These are phyloP conservation scores for Cyanocitta stelleri DNA, from an alignment of 2,113 vertebrate genomes.

Conservation along the genomic window DNA sequence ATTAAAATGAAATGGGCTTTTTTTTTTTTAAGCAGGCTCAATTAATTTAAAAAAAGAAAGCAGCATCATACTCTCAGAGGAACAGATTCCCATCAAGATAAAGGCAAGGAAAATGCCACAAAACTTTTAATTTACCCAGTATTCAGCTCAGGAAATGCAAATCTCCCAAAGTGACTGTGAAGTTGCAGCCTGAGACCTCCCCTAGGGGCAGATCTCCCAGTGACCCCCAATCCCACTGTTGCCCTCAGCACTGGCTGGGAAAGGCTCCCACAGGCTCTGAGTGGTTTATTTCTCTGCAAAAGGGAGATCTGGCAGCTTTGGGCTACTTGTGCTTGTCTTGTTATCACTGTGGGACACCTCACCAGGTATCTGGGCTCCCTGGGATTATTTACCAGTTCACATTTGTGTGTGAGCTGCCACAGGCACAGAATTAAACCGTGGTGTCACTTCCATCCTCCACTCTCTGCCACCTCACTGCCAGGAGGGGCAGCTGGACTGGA, in stretches of 20 bases:
- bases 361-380: background rate
- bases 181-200: accelerated
- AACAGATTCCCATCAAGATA: background rate
- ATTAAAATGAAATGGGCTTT: conserved; percentile 26
- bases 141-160: background rate
- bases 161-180: background rate
- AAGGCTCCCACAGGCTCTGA: background rate
- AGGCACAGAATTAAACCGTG: accelerated
- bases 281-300: background rate
- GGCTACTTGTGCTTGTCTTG: accelerated
- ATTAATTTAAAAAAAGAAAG: conserved; percentile 15
- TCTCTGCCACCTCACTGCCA: accelerated
- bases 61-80: background rate
- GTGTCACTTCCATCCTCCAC: accelerated
- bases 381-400: background rate
- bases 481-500: accelerated
- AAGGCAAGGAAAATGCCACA: background rate
- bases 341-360: background rate
- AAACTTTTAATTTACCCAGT: background rate
- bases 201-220: background rate
- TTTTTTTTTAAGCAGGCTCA: background rate
- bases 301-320: background rate
- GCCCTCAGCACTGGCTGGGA: accelerated
- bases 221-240: accelerated
- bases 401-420: background rate